Evolutionary conservation across 1,140 invertebrate genomes (phyloP), one percentile per base, ranked within the genome.

Genomic region (Capitella teleta): DNA sequence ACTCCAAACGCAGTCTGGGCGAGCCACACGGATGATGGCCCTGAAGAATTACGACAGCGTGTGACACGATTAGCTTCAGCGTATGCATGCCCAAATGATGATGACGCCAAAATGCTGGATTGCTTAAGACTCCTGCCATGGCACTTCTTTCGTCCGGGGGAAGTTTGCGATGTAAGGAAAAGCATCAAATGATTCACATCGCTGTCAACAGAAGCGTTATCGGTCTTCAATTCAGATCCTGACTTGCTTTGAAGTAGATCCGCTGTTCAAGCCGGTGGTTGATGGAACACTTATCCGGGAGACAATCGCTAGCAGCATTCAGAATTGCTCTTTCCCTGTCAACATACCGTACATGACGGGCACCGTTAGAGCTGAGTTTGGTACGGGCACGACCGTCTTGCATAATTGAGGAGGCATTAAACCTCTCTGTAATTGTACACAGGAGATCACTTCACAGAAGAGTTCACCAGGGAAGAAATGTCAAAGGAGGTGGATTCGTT

Each of bases 1-100:
- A 52, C 45, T 18, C 21, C 51, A 6, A 52, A 52, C 21, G 36
- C 51, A 14, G 24, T 52, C 36, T 52, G 51, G 51, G 51, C 51
- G 23, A 40, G 30, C 25, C 23, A 45, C 14, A 38, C 44, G 34
- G 23, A 38, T 21, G 28, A 47, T n/a, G n/a, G n/a, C 5, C 45
- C 8, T 18, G 21, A 21, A 4, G 25, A 44, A 44, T 8, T 44
- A 2, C 21, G 42, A 26, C 18, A 16, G 18, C 42, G 26, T 5
- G 21, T 44, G 16, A 16, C 25, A 2, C 18, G 8, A 10, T 25
- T 44, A 21, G 21, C 23, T 26, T 16, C 19, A 28, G 42, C 24
- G 26, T 24, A 25, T 8, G 21, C 16, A 6, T 44, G 42, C 25
- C 18, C 5, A 10, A 16, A 44, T 8, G 42, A 44, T 3, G 40